A percentile compares a stretch with the other conserved stretches of the same genome.
These are phyloP conservation scores for Platycheirus albimanus DNA, from an alignment of 2,888 invertebrate genomes.

Conservation along the genomic window DNA sequence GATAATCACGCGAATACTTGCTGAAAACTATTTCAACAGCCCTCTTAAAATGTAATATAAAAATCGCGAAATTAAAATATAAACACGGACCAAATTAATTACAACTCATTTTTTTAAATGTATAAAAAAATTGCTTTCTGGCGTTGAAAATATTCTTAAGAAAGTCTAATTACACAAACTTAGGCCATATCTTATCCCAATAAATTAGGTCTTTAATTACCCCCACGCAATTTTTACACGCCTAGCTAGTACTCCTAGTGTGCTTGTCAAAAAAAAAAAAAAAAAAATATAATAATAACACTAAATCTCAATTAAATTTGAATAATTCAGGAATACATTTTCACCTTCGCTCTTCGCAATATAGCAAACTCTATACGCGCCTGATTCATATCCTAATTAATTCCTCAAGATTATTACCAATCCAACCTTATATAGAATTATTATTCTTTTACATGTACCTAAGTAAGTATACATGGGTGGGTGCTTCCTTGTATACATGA, in stretches of 20 bases:
- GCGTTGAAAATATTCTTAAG: slow-evolving; percentile 8
- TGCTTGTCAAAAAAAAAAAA: neutral
- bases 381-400: slow-evolving; percentile 60
- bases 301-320: slow-evolving; percentile 68
- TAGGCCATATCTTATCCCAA: no score
- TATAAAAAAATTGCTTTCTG: neutral
- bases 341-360: slow-evolving; percentile 41
- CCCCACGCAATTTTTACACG: slow-evolving; percentile 33
- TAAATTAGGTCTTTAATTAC: slow-evolving; percentile 35
- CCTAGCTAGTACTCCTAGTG: slow-evolving; percentile 5
- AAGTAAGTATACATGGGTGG: slow-evolving; percentile 2
- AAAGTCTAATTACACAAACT: no score
- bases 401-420: slow-evolving; percentile 55
- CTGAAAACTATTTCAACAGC: no score
- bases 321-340: slow-evolving; percentile 63
- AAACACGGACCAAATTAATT: slow-evolving; percentile 3
- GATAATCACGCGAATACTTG: no score
- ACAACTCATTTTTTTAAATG: slow-evolving; percentile 1
- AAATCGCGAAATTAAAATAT: no score
- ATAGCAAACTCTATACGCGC: slow-evolving; percentile 44
- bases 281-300: no score
- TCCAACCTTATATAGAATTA: neutral
- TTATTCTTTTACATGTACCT: neutral
- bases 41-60: no score
- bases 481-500: slow-evolving; percentile 27